A percentile compares a stretch with the other conserved stretches of the same genome.
Evolutionary conservation across 2,113 vertebrate genomes (phyloP).

Genomic region (Lophotis ruficrista): DNA sequence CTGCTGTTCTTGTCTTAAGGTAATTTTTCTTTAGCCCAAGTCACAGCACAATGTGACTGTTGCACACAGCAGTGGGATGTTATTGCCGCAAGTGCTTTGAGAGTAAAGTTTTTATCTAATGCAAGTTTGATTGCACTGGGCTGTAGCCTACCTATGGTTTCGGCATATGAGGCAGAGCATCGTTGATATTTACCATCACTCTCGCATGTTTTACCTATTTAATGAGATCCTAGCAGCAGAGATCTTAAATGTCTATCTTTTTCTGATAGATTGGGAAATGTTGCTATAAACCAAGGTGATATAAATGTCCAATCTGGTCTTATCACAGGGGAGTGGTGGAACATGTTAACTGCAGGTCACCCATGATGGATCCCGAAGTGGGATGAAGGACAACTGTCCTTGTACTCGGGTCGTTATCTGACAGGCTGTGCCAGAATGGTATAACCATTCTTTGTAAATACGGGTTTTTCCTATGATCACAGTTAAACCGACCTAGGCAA

Average conservation of each 20-base stretch:
- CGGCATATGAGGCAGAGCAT: too few relatives aligned
- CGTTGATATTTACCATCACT: not conserved
- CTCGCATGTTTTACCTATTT: not conserved
- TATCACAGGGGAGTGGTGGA: not conserved
- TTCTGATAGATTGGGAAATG: not conserved
- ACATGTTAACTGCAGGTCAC: not conserved
- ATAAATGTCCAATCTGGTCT: not conserved
- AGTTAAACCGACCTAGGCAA: not conserved
- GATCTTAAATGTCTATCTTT: not conserved
- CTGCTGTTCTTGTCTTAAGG: not conserved
- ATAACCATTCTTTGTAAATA: not conserved
- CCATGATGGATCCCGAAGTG: not conserved
- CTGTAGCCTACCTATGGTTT: not conserved
- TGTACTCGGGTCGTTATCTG: not conserved
- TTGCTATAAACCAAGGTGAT: not conserved
- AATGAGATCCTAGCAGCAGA: not conserved
- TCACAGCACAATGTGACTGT: not conserved
- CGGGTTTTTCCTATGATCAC: not conserved
- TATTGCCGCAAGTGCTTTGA: not conserved
- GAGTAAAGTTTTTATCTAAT: not conserved
- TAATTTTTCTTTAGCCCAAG: not conserved
- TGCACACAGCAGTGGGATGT: not conserved
- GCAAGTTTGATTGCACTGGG: not conserved
- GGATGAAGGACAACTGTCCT: not conserved
- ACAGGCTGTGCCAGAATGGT: not conserved